These are phyloP conservation scores for Leptosomus discolor DNA, from an alignment of 2,113 vertebrate species.

Conservation along the genomic window DNA sequence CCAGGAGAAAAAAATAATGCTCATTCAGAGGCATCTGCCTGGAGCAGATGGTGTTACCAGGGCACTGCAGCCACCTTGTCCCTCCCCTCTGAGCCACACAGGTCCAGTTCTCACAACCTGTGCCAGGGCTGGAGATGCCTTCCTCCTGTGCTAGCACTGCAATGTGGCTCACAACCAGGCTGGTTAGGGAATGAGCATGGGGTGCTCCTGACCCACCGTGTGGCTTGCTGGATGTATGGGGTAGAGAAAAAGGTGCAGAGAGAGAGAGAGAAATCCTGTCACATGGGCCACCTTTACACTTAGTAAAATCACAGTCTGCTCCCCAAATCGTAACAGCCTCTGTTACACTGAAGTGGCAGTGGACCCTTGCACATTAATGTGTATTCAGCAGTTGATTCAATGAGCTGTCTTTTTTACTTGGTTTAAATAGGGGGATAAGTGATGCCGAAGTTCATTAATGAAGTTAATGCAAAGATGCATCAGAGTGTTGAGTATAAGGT, in stretches of 20 bases:
- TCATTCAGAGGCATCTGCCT: not conserved
- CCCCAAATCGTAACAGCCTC: not conserved
- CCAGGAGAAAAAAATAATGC: not conserved
- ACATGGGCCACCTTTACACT: not conserved
- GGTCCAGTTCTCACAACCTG: rapidly evolving
- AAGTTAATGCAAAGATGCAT: not conserved
- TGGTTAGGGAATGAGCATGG: rapidly evolving
- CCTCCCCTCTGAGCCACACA: not conserved
- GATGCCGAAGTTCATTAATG: not conserved
- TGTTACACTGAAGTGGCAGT: not conserved
- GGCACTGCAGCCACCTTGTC: rapidly evolving
- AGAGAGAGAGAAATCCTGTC: not conserved
- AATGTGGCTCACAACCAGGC: not conserved
- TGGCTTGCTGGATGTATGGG: rapidly evolving
- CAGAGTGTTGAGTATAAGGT: not conserved
- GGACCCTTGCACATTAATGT: not conserved
- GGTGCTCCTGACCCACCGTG: rapidly evolving
- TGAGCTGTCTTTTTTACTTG: not conserved
- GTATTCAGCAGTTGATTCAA: not conserved
- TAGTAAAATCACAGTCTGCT: not conserved
- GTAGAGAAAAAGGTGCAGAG: rapidly evolving
- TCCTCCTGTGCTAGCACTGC: not conserved
- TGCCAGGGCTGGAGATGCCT: not conserved
- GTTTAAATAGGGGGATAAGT: not conserved
- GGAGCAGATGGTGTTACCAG: not conserved